Base-by-base conservation (phyloP, 2,797 vertebrate genomes). In the Gymnoscopelus microlampas region DNA sequence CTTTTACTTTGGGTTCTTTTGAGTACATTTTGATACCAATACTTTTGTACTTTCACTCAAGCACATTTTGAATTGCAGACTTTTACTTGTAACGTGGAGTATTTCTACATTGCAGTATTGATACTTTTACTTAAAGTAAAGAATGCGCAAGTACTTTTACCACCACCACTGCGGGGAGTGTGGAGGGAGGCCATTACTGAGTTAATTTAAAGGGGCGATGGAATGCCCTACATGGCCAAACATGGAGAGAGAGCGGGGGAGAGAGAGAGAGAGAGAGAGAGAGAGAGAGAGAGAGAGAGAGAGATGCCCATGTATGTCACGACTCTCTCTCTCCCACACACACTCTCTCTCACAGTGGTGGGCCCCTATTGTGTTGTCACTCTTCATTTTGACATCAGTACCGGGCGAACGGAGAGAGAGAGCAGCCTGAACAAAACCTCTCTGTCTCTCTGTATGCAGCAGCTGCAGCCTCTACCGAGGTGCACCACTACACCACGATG, bases 371-470 rank as follows among this genome's bases (percentile, higher is more conserved):
- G 70, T 60, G 67, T 39, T 79, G 68, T 68, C 70, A 74, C 59
- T 80, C 68, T 76, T 60, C 61, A 39, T 81, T 82, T 92, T 82
- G 71, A 83, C 89, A 91, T 91, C 86, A 86, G 85, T 81, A 85
- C 93, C 90, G 94, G 73, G 85, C 92, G 91, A 86, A 89, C 88
- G 76, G 83, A 85, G 3, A 65, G 77, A 77, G 83, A 85, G 53
- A 81, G 77, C 85, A 92, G 90, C 85, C 26, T 67, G 78, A 93
- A 95, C 92, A 94, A 95, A 94, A 91, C 90, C 83, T 85, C 88
- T 89, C 92, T 92, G 92, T 95, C 93, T 88, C 79, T 90, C 72
- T 86, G 79, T 75, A 86, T 89, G 88, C 91, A 93, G 88, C 91
- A 93, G 92, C 93, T 94, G 92, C 86, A 89, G 86, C 87, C 67